Base-by-base conservation (phyloP, 23 tunicate genomes). In the Halocynthia roretzi region DNA sequence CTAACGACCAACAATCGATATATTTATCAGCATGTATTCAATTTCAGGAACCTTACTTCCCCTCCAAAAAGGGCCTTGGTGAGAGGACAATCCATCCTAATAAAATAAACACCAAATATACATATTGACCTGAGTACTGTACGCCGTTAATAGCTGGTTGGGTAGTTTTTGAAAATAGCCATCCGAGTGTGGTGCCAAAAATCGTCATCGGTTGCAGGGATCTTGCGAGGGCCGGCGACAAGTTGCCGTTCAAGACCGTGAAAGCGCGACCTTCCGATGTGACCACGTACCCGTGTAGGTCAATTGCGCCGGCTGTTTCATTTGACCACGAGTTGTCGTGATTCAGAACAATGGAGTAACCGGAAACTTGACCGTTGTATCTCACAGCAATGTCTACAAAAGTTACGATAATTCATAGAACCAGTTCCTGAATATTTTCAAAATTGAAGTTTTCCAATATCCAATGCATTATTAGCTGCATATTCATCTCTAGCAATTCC, bases 61-160 rank as follows among this genome's bases (percentile, higher is more conserved):
- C 63, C 63, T n/a, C 17, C 15, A n/a, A 58, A 58, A 58, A 31
- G 44, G 4, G 4, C 44, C 44, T 31, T 31, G 44, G 44, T 31
- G 44, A 31, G 44, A 4, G 44, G 44, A 4, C 44, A 31, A 31
- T 31, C 44, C 4, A 31, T 31, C 44, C 44, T 31, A 31, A 31
- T 31, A 31, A 0, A 31, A 31, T 31, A 31, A 1, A 31, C 44
- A 31, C 44, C 1, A 31, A 31, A 31, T 31, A 31, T 31, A 31
- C 4, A 31, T 31, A 31, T 76, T 6, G 62, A 89, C 96, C 96
- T 8, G 97, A 76, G 67, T 82, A 92, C 53, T 92, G 89, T 53
- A 92, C 86, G 12, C 98, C 98, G 50, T 92, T 92, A 10, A 77
- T 82, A 5, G 98, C 90, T 6, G 87, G 77, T 7, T 70, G 54